Evolutionary conservation across 2,888 invertebrate genomes (phyloP).

Genomic region (Zaprionus obscuricornis): DNA sequence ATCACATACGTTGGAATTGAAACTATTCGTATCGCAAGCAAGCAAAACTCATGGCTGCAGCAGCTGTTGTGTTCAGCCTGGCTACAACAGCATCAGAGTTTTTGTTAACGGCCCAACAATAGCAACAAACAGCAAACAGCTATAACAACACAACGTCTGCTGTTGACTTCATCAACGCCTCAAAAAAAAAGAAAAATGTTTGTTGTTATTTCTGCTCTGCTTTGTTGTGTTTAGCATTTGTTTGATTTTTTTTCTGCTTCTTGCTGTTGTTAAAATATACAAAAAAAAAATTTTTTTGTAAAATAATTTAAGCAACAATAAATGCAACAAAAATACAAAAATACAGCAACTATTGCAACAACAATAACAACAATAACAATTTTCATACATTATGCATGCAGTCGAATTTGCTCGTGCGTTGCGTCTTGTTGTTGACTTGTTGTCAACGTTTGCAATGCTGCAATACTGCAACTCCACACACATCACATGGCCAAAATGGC

Average conservation of each 20-base stretch:
- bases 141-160: conserved; percentile 22
- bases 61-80: conserved; percentile 60
- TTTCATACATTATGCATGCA: conserved; percentile 66
- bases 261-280: conserved; percentile 33
- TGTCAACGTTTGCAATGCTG: conserved; percentile 6
- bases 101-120: conserved; percentile 6
- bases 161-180: conserved; percentile 70
- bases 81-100: conserved; percentile 19
- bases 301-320: conserved; percentile 36
- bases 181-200: conserved; percentile 19
- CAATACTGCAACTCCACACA: conserved; percentile 47
- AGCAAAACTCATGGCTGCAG: conserved; percentile 61
- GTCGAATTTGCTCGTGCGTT: conserved; percentile 31
- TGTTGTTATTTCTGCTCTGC: conserved; percentile 36
- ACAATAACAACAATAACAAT: conserved; percentile 17
- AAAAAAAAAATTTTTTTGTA: conserved; percentile 45
- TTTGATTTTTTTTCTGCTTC: conserved; percentile 32
- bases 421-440: conserved; percentile 39
- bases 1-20: conserved; percentile 32
- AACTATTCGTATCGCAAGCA: conserved; percentile 53
- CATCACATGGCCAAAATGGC: conserved; percentile 55
- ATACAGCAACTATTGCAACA: background rate
- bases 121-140: conserved; percentile 9
- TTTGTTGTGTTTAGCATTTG: conserved; percentile 61
- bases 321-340: conserved; percentile 21